Percentiles rank a stretch among this genome's conserved stretches.
phyloP scores from a whole-genome alignment of 2,113 vertebrate species.

The Geothlypis trichas region DNA sequence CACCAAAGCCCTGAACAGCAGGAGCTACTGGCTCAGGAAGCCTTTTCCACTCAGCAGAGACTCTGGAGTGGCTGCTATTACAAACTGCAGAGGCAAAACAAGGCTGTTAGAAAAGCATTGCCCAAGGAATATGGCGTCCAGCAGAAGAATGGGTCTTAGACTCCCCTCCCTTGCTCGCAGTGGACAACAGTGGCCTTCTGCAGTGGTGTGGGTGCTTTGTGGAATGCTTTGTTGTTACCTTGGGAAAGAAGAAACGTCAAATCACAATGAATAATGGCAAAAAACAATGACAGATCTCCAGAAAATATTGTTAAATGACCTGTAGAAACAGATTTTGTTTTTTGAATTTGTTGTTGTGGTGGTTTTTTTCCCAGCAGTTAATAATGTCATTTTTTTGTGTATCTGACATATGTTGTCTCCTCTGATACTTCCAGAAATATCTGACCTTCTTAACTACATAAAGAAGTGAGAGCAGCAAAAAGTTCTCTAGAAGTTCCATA shows the following conservation, averaged over 20 bases:
- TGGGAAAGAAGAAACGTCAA: neutral
- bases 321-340: neutral
- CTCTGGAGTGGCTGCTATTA: neutral
- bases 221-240: neutral
- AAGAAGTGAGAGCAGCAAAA: neutral
- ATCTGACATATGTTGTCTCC: neutral
- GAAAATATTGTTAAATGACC: neutral
- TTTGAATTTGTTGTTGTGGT: too few species aligned
- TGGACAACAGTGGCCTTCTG: neutral
- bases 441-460: neutral
- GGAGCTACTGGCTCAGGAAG: neutral
- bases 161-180: neutral
- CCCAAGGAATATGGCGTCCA: neutral
- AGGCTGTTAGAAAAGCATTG: neutral
- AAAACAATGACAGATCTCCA: neutral
- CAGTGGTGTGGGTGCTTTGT: neutral
- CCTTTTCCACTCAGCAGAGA: neutral
- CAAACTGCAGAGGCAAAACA: neutral
- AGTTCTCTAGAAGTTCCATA: neutral
- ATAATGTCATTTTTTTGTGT: neutral
- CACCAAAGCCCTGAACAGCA: fast-evolving
- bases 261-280: neutral
- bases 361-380: neutral
- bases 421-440: neutral
- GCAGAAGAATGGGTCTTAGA: neutral